Evolutionary conservation across 2,797 vertebrate species (phyloP).

Genomic region (Parambassis ranga): DNA sequence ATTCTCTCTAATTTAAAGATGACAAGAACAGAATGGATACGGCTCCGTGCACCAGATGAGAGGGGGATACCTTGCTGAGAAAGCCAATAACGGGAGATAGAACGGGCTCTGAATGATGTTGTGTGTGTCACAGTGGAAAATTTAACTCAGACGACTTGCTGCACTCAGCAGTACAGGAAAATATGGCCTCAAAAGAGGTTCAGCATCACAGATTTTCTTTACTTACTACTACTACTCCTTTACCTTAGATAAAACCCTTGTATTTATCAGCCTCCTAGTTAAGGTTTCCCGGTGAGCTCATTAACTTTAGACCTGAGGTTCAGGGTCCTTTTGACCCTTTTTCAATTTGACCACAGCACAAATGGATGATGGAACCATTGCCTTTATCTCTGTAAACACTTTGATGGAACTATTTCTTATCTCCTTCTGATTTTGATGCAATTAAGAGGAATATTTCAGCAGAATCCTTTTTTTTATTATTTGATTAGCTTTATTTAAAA

Average conservation of each 20-base stretch:
- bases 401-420: neutral
- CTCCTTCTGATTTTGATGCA: neutral
- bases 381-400: neutral
- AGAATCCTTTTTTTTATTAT: neutral
- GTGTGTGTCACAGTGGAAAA: constrained; percentile 2
- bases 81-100: neutral
- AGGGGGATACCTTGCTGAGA: constrained; percentile 17
- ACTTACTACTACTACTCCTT: no score
- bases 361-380: neutral
- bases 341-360: neutral
- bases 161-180: constrained; percentile 2
- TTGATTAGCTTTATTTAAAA: no score
- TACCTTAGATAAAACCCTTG: no score
- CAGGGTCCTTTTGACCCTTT: neutral
- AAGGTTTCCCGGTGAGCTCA: no score
- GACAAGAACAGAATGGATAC: constrained; percentile 5
- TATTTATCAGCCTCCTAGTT: no score
- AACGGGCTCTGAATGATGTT: neutral
- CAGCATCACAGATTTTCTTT: no score
- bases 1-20: neutral
- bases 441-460: neutral
- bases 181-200: neutral
- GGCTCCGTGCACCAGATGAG: neutral
- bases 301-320: neutral
- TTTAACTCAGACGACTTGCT: neutral